A percentile compares a stretch with the other conserved stretches of the same genome.
Conservation (phyloP, 1,140 invertebrate genomes). For the Tribolium madens region DNA sequence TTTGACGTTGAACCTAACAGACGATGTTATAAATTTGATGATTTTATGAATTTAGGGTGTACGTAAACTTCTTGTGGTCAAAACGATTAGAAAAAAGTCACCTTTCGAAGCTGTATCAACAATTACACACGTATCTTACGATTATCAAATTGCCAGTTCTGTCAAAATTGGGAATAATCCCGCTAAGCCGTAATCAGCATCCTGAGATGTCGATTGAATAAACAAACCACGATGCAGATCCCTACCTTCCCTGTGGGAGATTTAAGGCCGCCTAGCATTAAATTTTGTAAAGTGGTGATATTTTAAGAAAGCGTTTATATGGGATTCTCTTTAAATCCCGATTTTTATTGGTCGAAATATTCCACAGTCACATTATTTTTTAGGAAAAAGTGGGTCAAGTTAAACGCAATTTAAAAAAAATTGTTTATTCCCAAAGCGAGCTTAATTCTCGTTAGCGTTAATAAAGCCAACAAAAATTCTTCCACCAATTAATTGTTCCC, state of each 20-base stretch:
- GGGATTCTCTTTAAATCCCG: conserved; percentile 1
- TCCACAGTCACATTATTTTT: not conserved
- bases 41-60: conserved; percentile 10
- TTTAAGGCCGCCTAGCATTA: conserved; percentile 20
- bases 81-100: not conserved
- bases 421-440: not conserved
- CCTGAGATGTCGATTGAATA: conserved; percentile 24
- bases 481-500: not conserved
- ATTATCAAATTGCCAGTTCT: conserved; percentile 8
- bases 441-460: not conserved
- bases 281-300: conserved; percentile 33
- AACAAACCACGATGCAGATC: conserved; percentile 31
- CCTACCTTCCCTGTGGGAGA: conserved; percentile 20
- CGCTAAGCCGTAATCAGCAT: not conserved
- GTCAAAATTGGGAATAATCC: conserved; percentile 1
- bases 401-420: not conserved
- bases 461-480: not conserved
- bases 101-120: not conserved
- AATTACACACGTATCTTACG: too few relatives aligned
- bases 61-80: not conserved
- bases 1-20: conserved; percentile 10
- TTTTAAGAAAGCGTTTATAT: conserved; percentile 34
- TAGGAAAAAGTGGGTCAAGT: not conserved
- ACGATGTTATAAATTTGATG: conserved; percentile 9
- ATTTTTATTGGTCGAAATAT: not conserved